Evolutionary conservation across 2,888 invertebrate genomes (phyloP).

Genomic region (Drosophila phalerata): DNA sequence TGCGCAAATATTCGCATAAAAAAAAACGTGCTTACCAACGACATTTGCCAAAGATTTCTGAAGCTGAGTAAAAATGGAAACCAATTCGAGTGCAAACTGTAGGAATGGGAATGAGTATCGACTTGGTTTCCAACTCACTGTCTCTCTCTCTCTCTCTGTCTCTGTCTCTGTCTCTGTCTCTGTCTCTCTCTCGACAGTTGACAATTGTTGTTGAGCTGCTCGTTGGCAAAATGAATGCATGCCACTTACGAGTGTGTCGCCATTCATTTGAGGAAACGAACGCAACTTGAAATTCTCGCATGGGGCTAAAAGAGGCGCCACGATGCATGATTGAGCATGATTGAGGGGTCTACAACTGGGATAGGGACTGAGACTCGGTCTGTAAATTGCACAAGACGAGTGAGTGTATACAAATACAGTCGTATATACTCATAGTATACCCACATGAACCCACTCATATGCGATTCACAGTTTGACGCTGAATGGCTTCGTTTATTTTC

Average conservation of each 20-base stretch:
- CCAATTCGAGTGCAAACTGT: slow-evolving; percentile 54
- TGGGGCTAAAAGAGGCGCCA: slow-evolving; percentile 63
- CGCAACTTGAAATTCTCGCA: slow-evolving; percentile 59
- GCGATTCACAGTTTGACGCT: slow-evolving; percentile 71
- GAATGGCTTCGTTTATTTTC: slow-evolving; percentile 80
- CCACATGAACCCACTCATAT: slow-evolving; percentile 49
- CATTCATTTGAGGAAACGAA: slow-evolving; percentile 74
- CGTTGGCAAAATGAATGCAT: slow-evolving; percentile 70
- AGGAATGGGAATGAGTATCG: slow-evolving; percentile 22
- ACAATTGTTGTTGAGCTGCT: slow-evolving; percentile 38
- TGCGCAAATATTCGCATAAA: slow-evolving; percentile 50
- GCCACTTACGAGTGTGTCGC: slow-evolving; percentile 72
- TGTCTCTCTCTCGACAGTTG: slow-evolving; percentile 16
- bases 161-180: not conserved
- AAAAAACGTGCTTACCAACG: slow-evolving; percentile 72
- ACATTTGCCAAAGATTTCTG: slow-evolving; percentile 62
- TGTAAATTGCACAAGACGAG: slow-evolving; percentile 49
- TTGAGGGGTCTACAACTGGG: slow-evolving; percentile 53
- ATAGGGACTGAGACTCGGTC: not conserved
- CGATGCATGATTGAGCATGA: slow-evolving; percentile 79
- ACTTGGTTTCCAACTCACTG: slow-evolving; percentile 1
- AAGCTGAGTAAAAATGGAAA: slow-evolving; percentile 28
- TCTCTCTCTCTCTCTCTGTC: not conserved
- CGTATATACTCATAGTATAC: slow-evolving; percentile 19
- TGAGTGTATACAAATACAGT: slow-evolving; percentile 11